phyloP scores from a whole-genome alignment of 2,888 invertebrate species.

The Papilio gigon region DNA sequence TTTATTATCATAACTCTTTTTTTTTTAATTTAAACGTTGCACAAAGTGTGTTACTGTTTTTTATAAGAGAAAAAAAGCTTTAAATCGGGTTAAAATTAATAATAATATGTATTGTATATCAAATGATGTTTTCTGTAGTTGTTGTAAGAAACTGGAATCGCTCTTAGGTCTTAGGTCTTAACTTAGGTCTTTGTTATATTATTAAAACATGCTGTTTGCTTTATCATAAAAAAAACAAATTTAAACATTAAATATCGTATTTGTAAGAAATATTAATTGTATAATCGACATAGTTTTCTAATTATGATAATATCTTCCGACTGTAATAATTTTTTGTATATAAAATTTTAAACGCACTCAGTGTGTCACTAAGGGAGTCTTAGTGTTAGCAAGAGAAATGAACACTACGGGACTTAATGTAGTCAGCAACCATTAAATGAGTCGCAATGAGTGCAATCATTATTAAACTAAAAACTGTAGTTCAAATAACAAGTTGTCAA shows the following conservation, averaged over 20 bases:
- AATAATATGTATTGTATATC: slow-evolving; percentile 51
- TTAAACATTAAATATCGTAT: neutral
- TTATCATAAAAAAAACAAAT: neutral
- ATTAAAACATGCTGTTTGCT: slow-evolving; percentile 39
- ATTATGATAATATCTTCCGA: neutral
- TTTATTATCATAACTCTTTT: slow-evolving; percentile 37
- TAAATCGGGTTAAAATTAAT: slow-evolving; percentile 75
- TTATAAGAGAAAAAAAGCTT: slow-evolving; percentile 78
- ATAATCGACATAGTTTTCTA: slow-evolving; percentile 22
- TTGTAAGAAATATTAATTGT: neutral
- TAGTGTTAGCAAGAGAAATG: too few species aligned
- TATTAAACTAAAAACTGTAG: neutral
- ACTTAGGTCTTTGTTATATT: slow-evolving; percentile 15
- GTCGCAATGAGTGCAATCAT: too few species aligned
- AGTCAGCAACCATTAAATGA: too few species aligned
- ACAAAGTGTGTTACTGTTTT: slow-evolving; percentile 57
- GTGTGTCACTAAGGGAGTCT: too few species aligned
- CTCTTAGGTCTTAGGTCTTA: neutral
- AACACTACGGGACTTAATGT: too few species aligned
- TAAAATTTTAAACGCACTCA: too few species aligned
- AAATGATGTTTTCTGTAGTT: slow-evolving; percentile 39
- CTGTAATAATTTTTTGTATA: too few species aligned
- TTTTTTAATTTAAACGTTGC: slow-evolving; percentile 48
- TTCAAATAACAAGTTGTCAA: neutral
- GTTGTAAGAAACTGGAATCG: slow-evolving; percentile 24